Base-by-base conservation (phyloP, 2,888 invertebrate genomes). In the Fragum fragum region DNA sequence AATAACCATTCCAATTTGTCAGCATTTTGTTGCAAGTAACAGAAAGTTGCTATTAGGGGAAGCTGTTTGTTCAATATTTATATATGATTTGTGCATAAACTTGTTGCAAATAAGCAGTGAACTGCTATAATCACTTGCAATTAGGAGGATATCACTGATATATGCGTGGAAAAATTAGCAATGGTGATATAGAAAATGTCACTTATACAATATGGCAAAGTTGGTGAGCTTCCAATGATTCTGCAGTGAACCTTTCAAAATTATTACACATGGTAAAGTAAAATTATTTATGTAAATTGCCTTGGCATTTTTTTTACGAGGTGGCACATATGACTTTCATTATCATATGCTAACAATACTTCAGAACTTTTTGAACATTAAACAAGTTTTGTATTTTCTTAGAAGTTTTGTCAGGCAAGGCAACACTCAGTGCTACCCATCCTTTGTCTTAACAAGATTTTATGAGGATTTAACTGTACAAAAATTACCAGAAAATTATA, bases 251-350 rank as follows among this genome's bases (percentile, higher is more conserved):
- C 66, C 77, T 32, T 81, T 81, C 32, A 78, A 81, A 74, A 73
- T 80, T 72, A 80, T 76, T 68, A 36, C 76, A 57, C 28, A 28
- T 80, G 63, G 76, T 69, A 52, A 69, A 76, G 68, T 68, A 76
- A 80, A 76, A 75, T 80, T 80, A 79, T 74, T 72, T 66, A 68
- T 42, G 71, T 63, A 74, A 83, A 83, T 83, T 79, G 74, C 70
- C 71, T 76, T 73, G 76, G 80, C 61, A 73, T 73, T 76, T 80
- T 36, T 52, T 71, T 63, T 63, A 63, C 63, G 63, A 63, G 63
- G 63, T n/a, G 47, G 63, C 69, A 70, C 81, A 81, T 73, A 77
- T 81, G 81, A 74, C 81, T 77, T 81, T 77, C 59, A 81, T 81
- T 81, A 81, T 74, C 70, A 47, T 42, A 52, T 77, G 80, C 73